phyloP scores from a whole-genome alignment of 2,113 vertebrate species.

The Colinus virginianus region DNA sequence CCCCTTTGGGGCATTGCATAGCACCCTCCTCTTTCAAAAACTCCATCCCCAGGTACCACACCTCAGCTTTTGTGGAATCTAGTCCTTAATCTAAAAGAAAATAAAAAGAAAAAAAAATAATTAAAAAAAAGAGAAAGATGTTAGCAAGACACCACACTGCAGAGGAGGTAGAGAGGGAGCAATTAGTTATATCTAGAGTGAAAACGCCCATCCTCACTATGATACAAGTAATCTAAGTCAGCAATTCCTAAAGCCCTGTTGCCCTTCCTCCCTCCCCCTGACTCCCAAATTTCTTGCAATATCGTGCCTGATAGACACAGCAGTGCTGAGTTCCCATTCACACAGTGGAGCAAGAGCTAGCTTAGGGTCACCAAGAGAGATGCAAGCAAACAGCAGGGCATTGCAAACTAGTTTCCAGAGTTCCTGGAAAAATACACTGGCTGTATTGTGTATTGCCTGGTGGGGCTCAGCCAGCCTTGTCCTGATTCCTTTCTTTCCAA shows the following conservation, averaged over 20 bases:
- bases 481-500: constrained; percentile 22
- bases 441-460: background rate
- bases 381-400: constrained; percentile 4
- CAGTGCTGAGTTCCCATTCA: background rate
- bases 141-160: accelerated
- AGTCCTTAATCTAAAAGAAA: background rate
- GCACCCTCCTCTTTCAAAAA: background rate
- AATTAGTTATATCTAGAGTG: background rate
- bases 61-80: background rate
- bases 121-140: background rate
- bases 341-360: background rate
- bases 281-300: background rate
- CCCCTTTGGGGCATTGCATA: background rate
- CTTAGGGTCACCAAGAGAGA: background rate
- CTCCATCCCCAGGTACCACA: background rate
- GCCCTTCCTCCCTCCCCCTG: background rate
- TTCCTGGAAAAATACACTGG: constrained; percentile 41
- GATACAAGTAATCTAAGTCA: background rate
- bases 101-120: background rate
- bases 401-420: constrained; percentile 17
- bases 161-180: background rate
- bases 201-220: background rate
- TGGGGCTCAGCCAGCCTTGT: background rate
- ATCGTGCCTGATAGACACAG: background rate
- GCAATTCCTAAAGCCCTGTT: background rate